Evolutionary conservation across 2,113 vertebrate species (phyloP).

Genomic region (Sciurus niger): DNA sequence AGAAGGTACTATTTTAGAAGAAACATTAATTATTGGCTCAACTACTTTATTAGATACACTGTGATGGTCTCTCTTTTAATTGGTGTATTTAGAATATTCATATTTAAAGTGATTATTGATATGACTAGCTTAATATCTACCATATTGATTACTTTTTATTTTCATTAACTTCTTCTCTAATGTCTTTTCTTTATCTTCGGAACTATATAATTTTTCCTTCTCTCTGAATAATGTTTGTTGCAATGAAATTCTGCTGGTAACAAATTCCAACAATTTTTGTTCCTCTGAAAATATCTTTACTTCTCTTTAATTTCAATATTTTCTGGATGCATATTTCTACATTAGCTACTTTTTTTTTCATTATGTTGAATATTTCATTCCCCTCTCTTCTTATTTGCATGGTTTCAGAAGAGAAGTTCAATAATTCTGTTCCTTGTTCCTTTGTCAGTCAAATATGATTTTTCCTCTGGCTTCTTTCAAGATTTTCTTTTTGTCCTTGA

Average conservation of each 20-base stretch:
- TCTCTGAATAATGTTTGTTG: not conserved
- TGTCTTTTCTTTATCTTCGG: not conserved
- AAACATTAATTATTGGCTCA: not conserved
- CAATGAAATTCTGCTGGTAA: not conserved
- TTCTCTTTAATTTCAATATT: slow-evolving; percentile 9
- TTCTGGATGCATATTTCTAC: not conserved
- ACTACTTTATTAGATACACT: not conserved
- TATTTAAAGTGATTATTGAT: slow-evolving; percentile 24
- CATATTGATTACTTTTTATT: not conserved
- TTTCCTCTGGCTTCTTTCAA: not conserved
- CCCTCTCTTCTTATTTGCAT: not conserved
- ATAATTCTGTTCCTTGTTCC: not conserved
- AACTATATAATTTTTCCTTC: not conserved
- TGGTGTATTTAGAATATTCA: not conserved
- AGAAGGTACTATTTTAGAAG: not conserved
- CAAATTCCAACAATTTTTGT: not conserved
- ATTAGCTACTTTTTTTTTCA: not conserved
- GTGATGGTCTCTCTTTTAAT: not conserved
- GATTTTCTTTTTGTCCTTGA: not conserved
- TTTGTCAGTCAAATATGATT: not conserved
- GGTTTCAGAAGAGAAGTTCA: not conserved
- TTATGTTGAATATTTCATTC: not conserved
- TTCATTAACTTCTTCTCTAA: not conserved
- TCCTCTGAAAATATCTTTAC: not conserved
- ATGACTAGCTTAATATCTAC: not conserved